Base-by-base conservation (phyloP, 2,797 vertebrate species). In the Margarornis squamiger region DNA sequence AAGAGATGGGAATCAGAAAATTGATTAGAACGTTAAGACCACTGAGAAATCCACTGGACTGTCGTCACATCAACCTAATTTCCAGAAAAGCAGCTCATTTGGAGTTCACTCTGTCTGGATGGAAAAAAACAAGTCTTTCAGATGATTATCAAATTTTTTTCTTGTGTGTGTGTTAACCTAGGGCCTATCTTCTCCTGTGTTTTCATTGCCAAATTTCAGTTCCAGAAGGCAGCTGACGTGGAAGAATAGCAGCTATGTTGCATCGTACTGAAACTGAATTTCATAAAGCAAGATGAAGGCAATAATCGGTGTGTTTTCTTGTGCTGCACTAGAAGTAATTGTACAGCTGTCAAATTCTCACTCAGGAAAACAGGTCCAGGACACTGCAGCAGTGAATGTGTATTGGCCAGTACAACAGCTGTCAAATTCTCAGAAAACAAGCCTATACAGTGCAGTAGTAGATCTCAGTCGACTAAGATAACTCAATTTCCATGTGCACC, bases 261-360 rank as follows among this genome's bases (percentile, higher is more conserved):
- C 22, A 30, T 82, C 0, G 4, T 55, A 48, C 65, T 73, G 86
- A 90, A 71, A 65, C 30, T 54, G 52, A 79, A 77, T 95, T 94
- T 94, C 74, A 74, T 82, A 88, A 82, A 95, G 74, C 79, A 65
- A 79, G 90, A 92, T 85, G 83, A 94, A 89, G 83, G 92, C 80
- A 93, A 51, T 89, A 88, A 95, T 89, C 39, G 54, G 61, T 67
- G 83, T 5, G 3, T 72, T 94, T 87, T 80, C 77, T 90, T 92
- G 71, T 82, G 94, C 88, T 90, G 86, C 77, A 54, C 80, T 80
- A 85, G 86, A 94, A 96, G 85, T 95, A 95, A 95, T 93, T 95
- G 95, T 77, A 92, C 77, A 85, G 94, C 94, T 97, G 96, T 97
- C 91, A 95, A 92, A 95, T 88, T 87, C 77, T 93, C 74, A 92